Evolutionary conservation across 1,140 invertebrate genomes (phyloP).

Genomic region (Agrypnia vestita): DNA sequence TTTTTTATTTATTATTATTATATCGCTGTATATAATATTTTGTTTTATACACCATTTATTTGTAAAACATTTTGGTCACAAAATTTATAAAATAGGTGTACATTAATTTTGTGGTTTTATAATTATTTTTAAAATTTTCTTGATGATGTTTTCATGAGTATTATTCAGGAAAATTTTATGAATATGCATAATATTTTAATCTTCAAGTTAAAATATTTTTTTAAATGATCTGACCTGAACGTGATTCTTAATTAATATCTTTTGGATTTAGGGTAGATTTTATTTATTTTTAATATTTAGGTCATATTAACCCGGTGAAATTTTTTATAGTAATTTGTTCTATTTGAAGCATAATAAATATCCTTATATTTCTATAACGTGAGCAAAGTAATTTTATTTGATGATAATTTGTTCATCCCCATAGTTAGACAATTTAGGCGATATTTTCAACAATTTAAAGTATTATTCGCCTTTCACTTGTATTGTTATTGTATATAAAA

Average conservation of each 20-base stretch:
- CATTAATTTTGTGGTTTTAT: too few species aligned
- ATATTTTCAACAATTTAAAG: slow-evolving; percentile 9
- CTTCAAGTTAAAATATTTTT: too few species aligned
- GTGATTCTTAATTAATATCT: neutral
- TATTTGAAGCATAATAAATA: slow-evolving; percentile 7
- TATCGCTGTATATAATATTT: neutral
- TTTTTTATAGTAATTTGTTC: slow-evolving; percentile 2
- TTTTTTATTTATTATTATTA: neutral
- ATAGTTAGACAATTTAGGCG: slow-evolving; percentile 64
- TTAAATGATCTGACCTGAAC: too few species aligned
- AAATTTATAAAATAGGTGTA: neutral
- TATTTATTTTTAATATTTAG: slow-evolving; percentile 21
- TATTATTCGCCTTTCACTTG: slow-evolving; percentile 44
- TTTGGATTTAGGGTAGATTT: slow-evolving; percentile 14
- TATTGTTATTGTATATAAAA: slow-evolving; percentile 51
- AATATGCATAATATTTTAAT: too few species aligned
- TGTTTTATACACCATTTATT: slow-evolving; percentile 3
- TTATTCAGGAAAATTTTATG: too few species aligned
- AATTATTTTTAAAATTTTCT: too few species aligned
- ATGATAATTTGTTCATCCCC: neutral
- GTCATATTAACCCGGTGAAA: slow-evolving; percentile 22
- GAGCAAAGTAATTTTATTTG: neutral
- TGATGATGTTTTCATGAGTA: too few species aligned
- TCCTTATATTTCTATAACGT: too few species aligned
- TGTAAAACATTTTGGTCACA: neutral